A percentile compares a stretch with the other conserved stretches of the same genome.
Evolutionary conservation across 2,797 vertebrate species (phyloP).

Genomic region (Protosalanx chinensis): DNA sequence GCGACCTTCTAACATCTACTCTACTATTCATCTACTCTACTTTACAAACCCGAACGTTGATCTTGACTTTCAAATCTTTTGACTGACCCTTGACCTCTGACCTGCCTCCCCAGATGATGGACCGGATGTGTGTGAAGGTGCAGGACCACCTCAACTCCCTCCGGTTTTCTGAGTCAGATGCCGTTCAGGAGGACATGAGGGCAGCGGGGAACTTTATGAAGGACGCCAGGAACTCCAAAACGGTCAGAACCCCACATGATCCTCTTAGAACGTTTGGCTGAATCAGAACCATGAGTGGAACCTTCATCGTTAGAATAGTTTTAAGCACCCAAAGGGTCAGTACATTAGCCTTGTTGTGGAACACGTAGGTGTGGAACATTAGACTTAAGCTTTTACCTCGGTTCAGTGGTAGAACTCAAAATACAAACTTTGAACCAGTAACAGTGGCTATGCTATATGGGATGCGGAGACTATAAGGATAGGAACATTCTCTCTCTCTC

Average conservation of each 20-base stretch:
- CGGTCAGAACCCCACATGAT: slow-evolving; percentile 64
- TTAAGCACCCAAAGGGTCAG: too few species aligned
- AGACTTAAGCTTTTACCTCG: too few species aligned
- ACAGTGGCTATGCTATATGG: too few species aligned
- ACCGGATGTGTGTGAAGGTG: slow-evolving; percentile 94
- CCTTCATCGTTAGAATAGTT: too few species aligned
- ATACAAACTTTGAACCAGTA: too few species aligned
- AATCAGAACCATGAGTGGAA: not conserved
- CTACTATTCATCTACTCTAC: too few species aligned
- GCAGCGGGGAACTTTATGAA: slow-evolving; percentile 84
- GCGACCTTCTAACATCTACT: too few species aligned
- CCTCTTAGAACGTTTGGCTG: not conserved
- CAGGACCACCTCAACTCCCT: slow-evolving; percentile 98
- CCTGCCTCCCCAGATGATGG: slow-evolving; percentile 82
- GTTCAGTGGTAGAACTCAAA: too few species aligned
- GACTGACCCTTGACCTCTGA: not conserved
- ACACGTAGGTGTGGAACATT: too few species aligned
- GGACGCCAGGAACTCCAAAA: slow-evolving; percentile 93
- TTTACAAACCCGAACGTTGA: not conserved
- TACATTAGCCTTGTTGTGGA: too few species aligned
- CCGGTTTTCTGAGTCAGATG: slow-evolving; percentile 73
- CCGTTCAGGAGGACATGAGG: slow-evolving; percentile 85
- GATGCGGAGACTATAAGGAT: too few species aligned
- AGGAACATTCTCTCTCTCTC: not conserved
- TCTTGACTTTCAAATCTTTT: not conserved